A percentile compares a stretch with the other conserved stretches of the same genome.
Evolutionary conservation across 1,140 invertebrate species (phyloP).

Genomic region (Macrocentrus cingulum): DNA sequence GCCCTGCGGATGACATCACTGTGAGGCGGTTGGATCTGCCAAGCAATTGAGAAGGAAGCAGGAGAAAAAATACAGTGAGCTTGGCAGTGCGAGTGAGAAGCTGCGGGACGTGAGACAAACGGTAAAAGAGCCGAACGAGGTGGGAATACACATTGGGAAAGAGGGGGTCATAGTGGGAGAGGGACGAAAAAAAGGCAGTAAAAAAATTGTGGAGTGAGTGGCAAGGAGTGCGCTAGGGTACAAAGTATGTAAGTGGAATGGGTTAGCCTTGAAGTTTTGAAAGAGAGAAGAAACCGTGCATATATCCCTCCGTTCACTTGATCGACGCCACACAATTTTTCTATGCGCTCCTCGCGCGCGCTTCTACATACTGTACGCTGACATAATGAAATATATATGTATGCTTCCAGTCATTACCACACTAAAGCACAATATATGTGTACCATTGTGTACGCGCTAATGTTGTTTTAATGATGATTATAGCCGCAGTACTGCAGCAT

Average conservation of each 20-base stretch:
- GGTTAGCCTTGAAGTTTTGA: constrained; percentile 43
- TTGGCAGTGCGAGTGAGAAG: constrained; percentile 20
- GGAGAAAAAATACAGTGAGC: constrained; percentile 9
- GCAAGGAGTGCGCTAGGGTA: constrained; percentile 33
- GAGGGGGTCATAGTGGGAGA: constrained; percentile 22
- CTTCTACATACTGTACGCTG: too few relatives aligned
- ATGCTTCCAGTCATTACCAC: too few relatives aligned
- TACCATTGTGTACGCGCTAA: too few relatives aligned
- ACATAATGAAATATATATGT: too few relatives aligned
- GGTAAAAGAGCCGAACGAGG: constrained; percentile 15
- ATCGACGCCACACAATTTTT: constrained; percentile 10
- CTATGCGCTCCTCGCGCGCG: neutral
- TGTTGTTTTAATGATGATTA: too few relatives aligned
- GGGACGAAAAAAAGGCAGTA: constrained; percentile 24
- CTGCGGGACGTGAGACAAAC: constrained; percentile 16
- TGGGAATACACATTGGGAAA: neutral
- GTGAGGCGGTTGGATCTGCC: constrained; percentile 13
- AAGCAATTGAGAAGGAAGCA: constrained; percentile 18
- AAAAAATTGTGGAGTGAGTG: constrained; percentile 31
- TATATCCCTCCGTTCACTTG: constrained; percentile 35
- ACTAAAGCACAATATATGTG: too few relatives aligned
- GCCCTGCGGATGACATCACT: constrained; percentile 28
- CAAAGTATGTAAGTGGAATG: constrained; percentile 39
- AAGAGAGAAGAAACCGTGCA: constrained; percentile 36
- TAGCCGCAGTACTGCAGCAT: too few relatives aligned